Evolutionary conservation across 2,888 invertebrate genomes (phyloP).

Genomic region (Lasioglossum oenotherae): DNA sequence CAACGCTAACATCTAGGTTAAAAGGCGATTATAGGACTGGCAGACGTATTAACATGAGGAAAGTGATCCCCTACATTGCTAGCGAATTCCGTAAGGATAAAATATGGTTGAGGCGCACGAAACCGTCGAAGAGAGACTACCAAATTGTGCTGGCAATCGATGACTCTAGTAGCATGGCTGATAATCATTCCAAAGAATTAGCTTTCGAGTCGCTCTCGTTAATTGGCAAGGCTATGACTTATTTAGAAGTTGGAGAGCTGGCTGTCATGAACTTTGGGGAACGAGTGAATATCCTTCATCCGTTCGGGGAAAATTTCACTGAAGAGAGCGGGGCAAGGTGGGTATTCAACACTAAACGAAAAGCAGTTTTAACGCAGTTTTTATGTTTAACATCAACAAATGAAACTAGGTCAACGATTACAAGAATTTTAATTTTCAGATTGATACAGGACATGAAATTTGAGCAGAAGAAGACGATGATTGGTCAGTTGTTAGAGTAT

Average conservation of each 20-base stretch:
- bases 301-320: conserved; percentile 93
- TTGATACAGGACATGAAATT: conserved; percentile 93
- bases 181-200: conserved; percentile 94
- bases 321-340: conserved; percentile 92
- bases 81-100: conserved; percentile 99
- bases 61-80: conserved; percentile 99
- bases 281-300: conserved; percentile 93
- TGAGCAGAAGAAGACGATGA: conserved; percentile 94
- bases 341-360: conserved; percentile 4
- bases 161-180: conserved; percentile 97
- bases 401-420: not conserved
- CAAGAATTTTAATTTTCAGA: conserved; percentile 75
- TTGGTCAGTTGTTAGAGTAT: conserved; percentile 93
- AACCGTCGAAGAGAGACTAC: conserved; percentile 97
- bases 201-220: conserved; percentile 98
- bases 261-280: conserved; percentile 97
- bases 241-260: conserved; percentile 97
- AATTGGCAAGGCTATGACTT: conserved; percentile 93
- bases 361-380: too few species aligned
- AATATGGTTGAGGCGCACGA: conserved; percentile 98
- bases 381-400: too few species aligned
- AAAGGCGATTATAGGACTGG: conserved; percentile 99
- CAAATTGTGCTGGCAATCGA: conserved; percentile 98
- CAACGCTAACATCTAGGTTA: conserved; percentile 95
- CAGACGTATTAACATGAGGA: conserved; percentile 98